Evolutionary conservation across 1,140 invertebrate species (phyloP).

Genomic region (Drosophila burlai): DNA sequence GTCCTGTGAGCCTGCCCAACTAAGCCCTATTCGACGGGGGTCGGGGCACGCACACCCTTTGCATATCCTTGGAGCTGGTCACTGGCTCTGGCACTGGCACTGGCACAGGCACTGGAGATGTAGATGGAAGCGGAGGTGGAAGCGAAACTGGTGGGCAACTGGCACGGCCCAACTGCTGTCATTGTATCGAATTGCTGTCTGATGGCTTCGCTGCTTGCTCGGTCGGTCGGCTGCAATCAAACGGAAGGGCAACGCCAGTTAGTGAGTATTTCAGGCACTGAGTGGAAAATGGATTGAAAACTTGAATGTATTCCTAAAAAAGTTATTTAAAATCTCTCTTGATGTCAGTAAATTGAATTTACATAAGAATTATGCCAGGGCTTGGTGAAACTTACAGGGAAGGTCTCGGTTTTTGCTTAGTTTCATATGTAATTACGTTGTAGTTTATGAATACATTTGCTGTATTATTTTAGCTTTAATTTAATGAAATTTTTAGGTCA

Average conservation of each 20-base stretch:
- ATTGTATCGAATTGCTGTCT: constrained; percentile 40
- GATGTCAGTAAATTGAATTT: not conserved
- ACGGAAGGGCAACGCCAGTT: constrained; percentile 9
- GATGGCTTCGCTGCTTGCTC: constrained; percentile 16
- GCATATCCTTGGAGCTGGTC: constrained; percentile 13
- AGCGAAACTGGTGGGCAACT: constrained; percentile 2
- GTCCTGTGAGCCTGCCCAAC: constrained; percentile 1
- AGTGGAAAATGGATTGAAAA: not conserved
- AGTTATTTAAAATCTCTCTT: not conserved
- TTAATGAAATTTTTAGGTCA: not conserved
- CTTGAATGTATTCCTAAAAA: not conserved
- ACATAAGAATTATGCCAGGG: not conserved
- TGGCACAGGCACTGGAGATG: constrained; percentile 1
- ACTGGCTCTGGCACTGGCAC: constrained; percentile 10
- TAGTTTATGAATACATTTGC: not conserved
- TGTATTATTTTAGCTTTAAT: not conserved
- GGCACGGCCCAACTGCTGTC: constrained; percentile 38
- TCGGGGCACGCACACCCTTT: constrained; percentile 19
- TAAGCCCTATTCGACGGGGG: constrained; percentile 20
- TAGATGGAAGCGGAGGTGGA: not conserved
- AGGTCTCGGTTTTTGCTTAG: not conserved
- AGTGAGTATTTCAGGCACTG: constrained; percentile 7
- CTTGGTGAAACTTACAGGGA: not conserved
- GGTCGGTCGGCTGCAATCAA: constrained; percentile 33
- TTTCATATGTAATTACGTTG: not conserved